Conservation (phyloP, 2,888 invertebrate genomes). For the Scaptomyza tumidula region DNA sequence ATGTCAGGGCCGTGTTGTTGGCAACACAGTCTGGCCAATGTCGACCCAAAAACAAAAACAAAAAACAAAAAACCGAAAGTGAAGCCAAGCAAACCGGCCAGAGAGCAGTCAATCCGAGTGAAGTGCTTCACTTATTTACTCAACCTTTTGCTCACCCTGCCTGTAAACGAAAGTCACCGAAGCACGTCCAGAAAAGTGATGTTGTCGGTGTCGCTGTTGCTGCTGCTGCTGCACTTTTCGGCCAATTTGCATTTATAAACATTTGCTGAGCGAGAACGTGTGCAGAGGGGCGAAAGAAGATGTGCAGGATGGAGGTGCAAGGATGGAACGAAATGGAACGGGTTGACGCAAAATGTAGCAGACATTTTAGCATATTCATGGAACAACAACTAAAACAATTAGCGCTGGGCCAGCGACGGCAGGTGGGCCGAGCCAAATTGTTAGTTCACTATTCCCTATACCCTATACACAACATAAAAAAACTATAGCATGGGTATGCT, state of each 20-base stretch:
- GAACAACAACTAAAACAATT: conserved; percentile 78
- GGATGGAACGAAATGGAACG: conserved; percentile 10
- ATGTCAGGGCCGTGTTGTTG: conserved; percentile 45
- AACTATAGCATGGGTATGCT: neutral
- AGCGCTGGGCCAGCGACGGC: conserved; percentile 54
- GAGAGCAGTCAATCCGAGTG: conserved; percentile 30
- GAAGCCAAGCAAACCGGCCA: conserved; percentile 8
- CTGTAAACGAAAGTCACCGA: conserved; percentile 44
- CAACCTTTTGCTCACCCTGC: conserved; percentile 4
- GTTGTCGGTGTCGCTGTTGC: conserved; percentile 28
- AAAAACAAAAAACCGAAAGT: conserved; percentile 41
- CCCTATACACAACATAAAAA: conserved; percentile 2
- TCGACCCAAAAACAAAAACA: conserved; percentile 11
- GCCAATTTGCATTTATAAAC: conserved; percentile 80
- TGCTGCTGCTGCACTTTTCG: conserved; percentile 70
- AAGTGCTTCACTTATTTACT: conserved; percentile 37
- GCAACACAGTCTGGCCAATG: conserved; percentile 7
- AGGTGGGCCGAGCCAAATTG: conserved; percentile 51
- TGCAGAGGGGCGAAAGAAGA: neutral
- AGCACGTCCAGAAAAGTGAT: conserved; percentile 62
- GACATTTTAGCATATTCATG: conserved; percentile 79
- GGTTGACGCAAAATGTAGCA: conserved; percentile 57
- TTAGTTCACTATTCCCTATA: conserved; percentile 32
- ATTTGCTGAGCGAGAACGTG: conserved; percentile 44
- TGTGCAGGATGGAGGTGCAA: neutral